Base-by-base conservation (phyloP, 2,888 invertebrate species). In the Zaprionus obscuricornis region DNA sequence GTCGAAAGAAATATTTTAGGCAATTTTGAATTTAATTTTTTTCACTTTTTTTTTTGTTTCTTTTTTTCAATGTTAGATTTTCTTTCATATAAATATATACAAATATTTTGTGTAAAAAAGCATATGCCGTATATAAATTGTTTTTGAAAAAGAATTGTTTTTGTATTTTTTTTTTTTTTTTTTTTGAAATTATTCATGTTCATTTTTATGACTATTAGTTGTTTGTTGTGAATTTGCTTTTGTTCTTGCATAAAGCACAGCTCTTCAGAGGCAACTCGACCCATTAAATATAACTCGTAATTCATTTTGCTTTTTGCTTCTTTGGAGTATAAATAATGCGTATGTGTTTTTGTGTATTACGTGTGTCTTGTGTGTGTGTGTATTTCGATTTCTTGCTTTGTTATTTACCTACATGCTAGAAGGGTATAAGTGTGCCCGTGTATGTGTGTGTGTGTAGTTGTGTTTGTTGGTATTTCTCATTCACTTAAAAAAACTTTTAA, bases 291-390 rank as follows among this genome's bases (percentile, higher is more conserved):
- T 75, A 76, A 68, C 74, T 81, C 60, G 57, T 69, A 58, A 49
- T 63, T 69, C 55, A 63, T 66, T 68, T 60, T 67, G 58, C 65
- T 67, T 67, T 67, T 76, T 67, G 74, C 74, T 75, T 75, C 73
- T 87, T 83, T 86, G 86, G 86, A 85, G 83, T 82, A 82, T 83
- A 85, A 79, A 84, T 85, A 85, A 84, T 83, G 76, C 72, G 60
- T 69, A 62, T 71, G 46, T 73, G 56, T 65, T 55, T 66, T 36
- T 66, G 40, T 50, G 47, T 59, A 39, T 33, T 24, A 26, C 49
- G 22, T 58, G 26, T 57, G 29, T 45, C 14, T 64, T 50, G 18
- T 57, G 6, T 51, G 42, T 31, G 43, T 59, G 37, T 67, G 47
- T 75, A 66, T 72, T 83, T 81, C 77, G 81, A 74, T 65, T 66